These are phyloP conservation scores for Psittacula derbiana DNA, from an alignment of 2,797 vertebrate genomes.

Conservation along the genomic window DNA sequence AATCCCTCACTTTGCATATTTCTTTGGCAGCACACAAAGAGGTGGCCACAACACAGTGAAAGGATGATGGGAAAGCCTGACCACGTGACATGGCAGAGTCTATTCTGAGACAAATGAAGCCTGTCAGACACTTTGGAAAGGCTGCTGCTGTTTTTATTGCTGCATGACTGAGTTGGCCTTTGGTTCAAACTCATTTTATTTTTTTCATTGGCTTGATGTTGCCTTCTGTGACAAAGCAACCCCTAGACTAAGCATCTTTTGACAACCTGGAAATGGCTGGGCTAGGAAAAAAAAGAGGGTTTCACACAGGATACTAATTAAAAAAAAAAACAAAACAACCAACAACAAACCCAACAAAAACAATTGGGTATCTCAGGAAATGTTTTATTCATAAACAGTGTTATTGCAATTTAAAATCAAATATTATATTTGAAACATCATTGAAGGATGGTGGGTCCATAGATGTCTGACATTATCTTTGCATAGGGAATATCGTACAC, in stretches of 20 bases:
- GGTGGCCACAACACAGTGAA: constrained; percentile 45
- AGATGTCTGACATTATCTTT: neutral
- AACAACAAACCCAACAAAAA: neutral
- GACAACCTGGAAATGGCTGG: constrained; percentile 57
- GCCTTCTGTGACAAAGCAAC: constrained; percentile 79
- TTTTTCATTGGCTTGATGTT: constrained; percentile 76
- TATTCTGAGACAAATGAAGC: constrained; percentile 77
- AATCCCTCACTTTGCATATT: constrained; percentile 6
- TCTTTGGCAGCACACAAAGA: constrained; percentile 31
- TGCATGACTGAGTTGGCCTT: constrained; percentile 73
- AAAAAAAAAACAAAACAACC: neutral
- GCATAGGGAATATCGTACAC: neutral
- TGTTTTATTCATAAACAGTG: constrained; percentile 33
- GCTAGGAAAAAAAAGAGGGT: neutral
- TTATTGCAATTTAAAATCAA: constrained; percentile 45
- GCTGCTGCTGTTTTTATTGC: constrained; percentile 69
- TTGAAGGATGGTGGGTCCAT: neutral
- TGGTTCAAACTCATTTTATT: constrained; percentile 77
- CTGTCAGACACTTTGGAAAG: constrained; percentile 77
- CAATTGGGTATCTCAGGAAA: neutral
- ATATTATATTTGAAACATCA: constrained; percentile 10
- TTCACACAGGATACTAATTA: neutral
- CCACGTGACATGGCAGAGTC: constrained; percentile 74
- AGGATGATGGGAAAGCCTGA: constrained; percentile 73
- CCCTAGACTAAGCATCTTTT: constrained; percentile 74